Evolutionary conservation across 1,140 invertebrate species (phyloP).

Genomic region (Aphaenogaster ashmeadi): DNA sequence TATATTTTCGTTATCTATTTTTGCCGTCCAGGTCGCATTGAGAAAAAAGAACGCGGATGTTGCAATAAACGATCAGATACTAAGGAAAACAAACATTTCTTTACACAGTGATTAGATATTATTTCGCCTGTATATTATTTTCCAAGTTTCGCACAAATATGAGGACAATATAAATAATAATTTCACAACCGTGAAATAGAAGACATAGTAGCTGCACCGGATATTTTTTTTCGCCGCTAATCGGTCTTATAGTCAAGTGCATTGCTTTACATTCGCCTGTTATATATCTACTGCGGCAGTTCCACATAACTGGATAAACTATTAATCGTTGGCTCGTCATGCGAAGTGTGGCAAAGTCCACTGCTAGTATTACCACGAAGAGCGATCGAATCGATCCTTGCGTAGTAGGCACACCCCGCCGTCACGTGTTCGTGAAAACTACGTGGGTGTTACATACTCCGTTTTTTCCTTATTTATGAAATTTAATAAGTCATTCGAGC

Average conservation of each 20-base stretch:
- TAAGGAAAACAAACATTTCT: neutral
- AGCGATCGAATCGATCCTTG: constrained; percentile 52
- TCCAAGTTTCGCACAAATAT: neutral
- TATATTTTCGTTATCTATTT: neutral
- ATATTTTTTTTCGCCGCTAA: constrained; percentile 24
- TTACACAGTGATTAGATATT: neutral
- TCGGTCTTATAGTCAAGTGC: constrained; percentile 12
- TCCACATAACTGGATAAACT: constrained; percentile 69
- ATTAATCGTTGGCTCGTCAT: constrained; percentile 60
- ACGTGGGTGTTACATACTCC: neutral
- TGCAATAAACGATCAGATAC: neutral
- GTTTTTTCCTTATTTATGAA: constrained; percentile 29
- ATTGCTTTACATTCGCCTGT: constrained; percentile 33
- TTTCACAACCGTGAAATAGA: neutral
- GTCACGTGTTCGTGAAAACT: constrained; percentile 26
- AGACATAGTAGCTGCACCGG: neutral
- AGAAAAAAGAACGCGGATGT: neutral
- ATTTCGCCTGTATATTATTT: neutral
- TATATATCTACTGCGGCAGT: constrained; percentile 20
- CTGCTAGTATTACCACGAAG: neutral
- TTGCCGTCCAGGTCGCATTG: neutral
- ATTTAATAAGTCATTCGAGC: constrained; percentile 40
- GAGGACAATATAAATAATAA: neutral
- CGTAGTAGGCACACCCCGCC: constrained; percentile 11
- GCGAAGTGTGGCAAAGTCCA: constrained; percentile 29